A percentile compares a stretch with the other conserved stretches of the same genome.
Conservation (phyloP, 2,113 vertebrate genomes). For the Maccullochella peelii region DNA sequence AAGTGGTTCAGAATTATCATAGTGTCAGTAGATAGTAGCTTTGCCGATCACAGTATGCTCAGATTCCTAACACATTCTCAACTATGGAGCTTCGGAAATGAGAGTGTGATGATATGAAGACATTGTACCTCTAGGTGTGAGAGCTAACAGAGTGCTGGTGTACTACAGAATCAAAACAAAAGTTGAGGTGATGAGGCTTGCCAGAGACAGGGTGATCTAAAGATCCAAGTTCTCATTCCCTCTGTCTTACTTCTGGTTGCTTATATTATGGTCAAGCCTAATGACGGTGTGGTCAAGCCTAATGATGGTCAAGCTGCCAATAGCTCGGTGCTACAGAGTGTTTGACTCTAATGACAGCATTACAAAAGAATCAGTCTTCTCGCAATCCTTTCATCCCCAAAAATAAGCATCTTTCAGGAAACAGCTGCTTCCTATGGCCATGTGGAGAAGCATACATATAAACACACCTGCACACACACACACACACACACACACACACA, state of each 20-base stretch:
- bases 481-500: conserved; percentile 17
- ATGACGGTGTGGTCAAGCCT: too few relatives aligned
- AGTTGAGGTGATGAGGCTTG: conserved; percentile 11
- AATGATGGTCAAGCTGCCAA: conserved; percentile 49
- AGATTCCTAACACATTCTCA: conserved; percentile 49
- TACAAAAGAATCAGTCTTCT: conserved; percentile 23
- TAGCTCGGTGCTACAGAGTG: conserved; percentile 65
- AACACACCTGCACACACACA: conserved; percentile 29
- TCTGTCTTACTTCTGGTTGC: conserved; percentile 48
- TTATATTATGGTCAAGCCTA: conserved; percentile 42
- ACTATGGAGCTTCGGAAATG: conserved; percentile 9
- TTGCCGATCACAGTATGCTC: conserved; percentile 60
- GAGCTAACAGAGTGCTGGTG: conserved; percentile 38
- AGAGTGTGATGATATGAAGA: conserved; percentile 33
- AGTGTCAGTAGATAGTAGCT: conserved; percentile 71
- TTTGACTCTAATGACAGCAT: conserved; percentile 24
- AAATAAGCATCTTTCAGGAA: conserved; percentile 53
- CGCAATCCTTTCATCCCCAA: conserved; percentile 19
- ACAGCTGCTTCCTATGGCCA: conserved; percentile 33
- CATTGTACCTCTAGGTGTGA: conserved; percentile 37
- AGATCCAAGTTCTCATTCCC: conserved; percentile 38
- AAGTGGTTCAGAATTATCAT: conserved; percentile 59
- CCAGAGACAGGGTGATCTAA: conserved; percentile 24
- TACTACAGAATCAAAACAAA: conserved; percentile 37
- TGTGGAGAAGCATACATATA: conserved; percentile 38